These are phyloP conservation scores for Eudemis profundana DNA, from an alignment of 2,888 invertebrate genomes.

Conservation along the genomic window DNA sequence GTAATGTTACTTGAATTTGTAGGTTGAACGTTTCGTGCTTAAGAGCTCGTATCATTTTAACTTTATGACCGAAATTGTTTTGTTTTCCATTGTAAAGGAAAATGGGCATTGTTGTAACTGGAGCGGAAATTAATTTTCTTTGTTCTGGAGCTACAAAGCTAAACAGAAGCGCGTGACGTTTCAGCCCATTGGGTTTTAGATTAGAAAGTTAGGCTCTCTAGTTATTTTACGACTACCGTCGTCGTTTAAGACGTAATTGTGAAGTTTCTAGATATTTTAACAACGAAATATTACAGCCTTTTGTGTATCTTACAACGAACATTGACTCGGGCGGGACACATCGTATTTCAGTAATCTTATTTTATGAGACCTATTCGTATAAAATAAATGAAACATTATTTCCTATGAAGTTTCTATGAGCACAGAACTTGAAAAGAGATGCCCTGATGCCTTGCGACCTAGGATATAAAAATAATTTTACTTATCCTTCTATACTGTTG, in stretches of 20 bases:
- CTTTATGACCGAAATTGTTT: constrained; percentile 43
- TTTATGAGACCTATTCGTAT: not conserved
- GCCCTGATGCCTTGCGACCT: too few species aligned
- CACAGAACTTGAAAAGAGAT: too few species aligned
- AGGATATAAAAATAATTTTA: too few species aligned
- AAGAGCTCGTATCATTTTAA: constrained; percentile 21
- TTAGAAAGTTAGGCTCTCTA: constrained; percentile 30
- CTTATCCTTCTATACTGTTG: too few species aligned
- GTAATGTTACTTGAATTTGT: constrained; percentile 2
- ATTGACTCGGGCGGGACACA: not conserved
- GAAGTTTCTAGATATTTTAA: not conserved
- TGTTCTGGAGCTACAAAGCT: constrained; percentile 53
- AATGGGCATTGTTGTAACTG: constrained; percentile 49
- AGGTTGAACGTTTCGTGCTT: not conserved
- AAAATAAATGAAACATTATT: too few species aligned
- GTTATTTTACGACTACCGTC: constrained; percentile 19
- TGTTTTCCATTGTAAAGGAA: constrained; percentile 41
- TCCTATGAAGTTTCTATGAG: too few species aligned
- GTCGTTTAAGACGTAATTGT: constrained; percentile 1
- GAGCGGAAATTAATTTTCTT: constrained; percentile 59
- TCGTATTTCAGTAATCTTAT: not conserved
- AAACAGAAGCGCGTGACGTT: constrained; percentile 47
- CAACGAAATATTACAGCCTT: not conserved
- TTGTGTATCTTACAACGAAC: not conserved
- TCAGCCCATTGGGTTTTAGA: constrained; percentile 46